These are phyloP conservation scores for Aphaenogaster ashmeadi DNA, from an alignment of 1,140 invertebrate species.

Conservation along the genomic window DNA sequence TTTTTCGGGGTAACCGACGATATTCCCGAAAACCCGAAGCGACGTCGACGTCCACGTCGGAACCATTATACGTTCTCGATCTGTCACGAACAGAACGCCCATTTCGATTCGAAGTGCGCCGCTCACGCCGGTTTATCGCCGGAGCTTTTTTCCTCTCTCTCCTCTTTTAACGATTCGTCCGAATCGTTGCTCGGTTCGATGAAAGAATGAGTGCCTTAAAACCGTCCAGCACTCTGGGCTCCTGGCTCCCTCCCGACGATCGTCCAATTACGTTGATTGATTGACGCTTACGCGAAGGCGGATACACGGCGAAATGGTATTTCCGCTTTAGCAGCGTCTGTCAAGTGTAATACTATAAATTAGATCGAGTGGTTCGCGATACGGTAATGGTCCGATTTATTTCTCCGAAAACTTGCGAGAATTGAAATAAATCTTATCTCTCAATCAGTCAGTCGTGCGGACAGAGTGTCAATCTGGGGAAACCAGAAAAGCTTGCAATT, in stretches of 20 bases:
- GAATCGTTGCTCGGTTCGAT: constrained; percentile 19
- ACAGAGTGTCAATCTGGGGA: not conserved
- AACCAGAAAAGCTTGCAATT: not conserved
- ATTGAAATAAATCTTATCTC: not conserved
- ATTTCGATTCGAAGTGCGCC: constrained; percentile 32
- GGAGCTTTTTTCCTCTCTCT: not conserved
- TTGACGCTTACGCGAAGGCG: constrained; percentile 14
- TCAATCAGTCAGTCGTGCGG: not conserved
- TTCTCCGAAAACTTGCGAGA: not conserved
- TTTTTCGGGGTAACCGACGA: not conserved
- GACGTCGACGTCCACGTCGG: constrained; percentile 28
- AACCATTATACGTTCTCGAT: constrained; percentile 39
- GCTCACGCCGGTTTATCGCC: constrained; percentile 21
- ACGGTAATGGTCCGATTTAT: not conserved
- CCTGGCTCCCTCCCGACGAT: not conserved
- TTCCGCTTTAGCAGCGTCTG: not conserved
- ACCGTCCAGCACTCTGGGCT: not conserved
- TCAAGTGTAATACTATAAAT: not conserved
- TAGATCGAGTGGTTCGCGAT: not conserved
- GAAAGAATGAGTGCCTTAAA: constrained; percentile 34
- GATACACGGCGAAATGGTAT: constrained; percentile 23
- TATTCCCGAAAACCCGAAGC: constrained; percentile 35
- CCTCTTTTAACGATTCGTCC: not conserved
- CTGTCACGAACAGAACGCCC: constrained; percentile 45
- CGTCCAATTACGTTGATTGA: constrained; percentile 61